Conservation (phyloP, 2,888 invertebrate genomes). For the Stenurella melanura region DNA sequence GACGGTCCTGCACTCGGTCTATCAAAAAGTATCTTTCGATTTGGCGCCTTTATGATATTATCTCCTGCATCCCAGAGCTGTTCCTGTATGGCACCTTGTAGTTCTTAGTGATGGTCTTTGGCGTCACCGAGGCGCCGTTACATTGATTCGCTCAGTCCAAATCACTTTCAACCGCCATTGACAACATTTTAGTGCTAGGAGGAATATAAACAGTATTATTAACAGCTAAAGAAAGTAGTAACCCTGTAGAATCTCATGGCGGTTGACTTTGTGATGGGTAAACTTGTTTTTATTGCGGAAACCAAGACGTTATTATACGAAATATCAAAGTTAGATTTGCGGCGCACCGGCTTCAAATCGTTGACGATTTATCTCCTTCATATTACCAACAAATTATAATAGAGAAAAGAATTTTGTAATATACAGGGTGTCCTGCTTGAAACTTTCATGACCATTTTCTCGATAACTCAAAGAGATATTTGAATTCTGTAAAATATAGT, state of each 20-base stretch:
- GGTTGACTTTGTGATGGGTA: background rate
- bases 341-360: too few relatives aligned
- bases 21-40: background rate
- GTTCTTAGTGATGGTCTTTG: constrained; percentile 49
- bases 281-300: background rate
- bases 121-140: constrained; percentile 64
- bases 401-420: too few relatives aligned
- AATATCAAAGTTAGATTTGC: too few relatives aligned
- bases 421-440: too few relatives aligned
- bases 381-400: too few relatives aligned
- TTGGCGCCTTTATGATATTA: background rate
- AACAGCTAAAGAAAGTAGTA: background rate
- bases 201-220: background rate
- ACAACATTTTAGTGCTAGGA: background rate
- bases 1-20: background rate
- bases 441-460: too few relatives aligned
- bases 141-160: constrained; percentile 60
- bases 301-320: background rate
- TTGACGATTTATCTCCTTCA: too few relatives aligned
- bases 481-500: too few relatives aligned
- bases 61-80: background rate
- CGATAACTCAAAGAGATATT: too few relatives aligned
- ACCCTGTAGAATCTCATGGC: background rate
- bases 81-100: constrained; percentile 16
- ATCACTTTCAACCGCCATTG: constrained; percentile 9